Evolutionary conservation across 2,888 invertebrate species (phyloP), one percentile per base, ranked within the genome.

Genomic region (Parnassius glacialis): DNA sequence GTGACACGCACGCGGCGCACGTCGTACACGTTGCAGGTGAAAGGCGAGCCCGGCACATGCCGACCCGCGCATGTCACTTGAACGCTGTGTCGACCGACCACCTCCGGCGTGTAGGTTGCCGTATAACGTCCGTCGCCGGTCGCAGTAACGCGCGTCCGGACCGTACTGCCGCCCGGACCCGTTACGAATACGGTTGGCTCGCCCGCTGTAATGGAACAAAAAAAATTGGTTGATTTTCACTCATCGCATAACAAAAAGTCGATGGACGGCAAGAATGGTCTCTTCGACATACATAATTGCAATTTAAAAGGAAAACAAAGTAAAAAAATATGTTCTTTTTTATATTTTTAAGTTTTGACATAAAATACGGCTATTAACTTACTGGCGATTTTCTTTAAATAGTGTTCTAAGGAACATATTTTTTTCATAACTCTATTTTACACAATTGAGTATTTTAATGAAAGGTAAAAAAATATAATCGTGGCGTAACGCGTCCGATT

Each of bases 21-120:
- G 80, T 98, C 98, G 73, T 98, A 98, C 47, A 98, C 97, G 81
- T 98, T 97, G 84, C 98, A 98, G 20, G 96, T 96, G 83, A 97
- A 98, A 0, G 98, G 98, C 20, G 97, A 97, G 1, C 98, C 98
- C 64, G 95, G 95, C 3, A 98, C 95, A 58, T 96, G 95, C 68
- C 97, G 95, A 44, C 95, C 96, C 61, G 96, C 96, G 57, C 97
- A 94, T 34, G 96, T 93, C 41, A 98, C 94, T 65, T 96, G 94
- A 50, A 98, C 94, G 65, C 95, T 94, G 83, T 98, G 97, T 0
- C 98, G 93, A 0, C 97, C 97, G 16, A 98, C 98, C 70, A 96
- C 96, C 65, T 94, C 94, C 0, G 98, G 98, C 0, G 95, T 94
- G 81, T 97, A 98, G 41, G 94, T 92, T 10, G 95, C 95, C 5